Base-by-base conservation (phyloP, 1,140 invertebrate species). In the Drosophila suzukii region DNA sequence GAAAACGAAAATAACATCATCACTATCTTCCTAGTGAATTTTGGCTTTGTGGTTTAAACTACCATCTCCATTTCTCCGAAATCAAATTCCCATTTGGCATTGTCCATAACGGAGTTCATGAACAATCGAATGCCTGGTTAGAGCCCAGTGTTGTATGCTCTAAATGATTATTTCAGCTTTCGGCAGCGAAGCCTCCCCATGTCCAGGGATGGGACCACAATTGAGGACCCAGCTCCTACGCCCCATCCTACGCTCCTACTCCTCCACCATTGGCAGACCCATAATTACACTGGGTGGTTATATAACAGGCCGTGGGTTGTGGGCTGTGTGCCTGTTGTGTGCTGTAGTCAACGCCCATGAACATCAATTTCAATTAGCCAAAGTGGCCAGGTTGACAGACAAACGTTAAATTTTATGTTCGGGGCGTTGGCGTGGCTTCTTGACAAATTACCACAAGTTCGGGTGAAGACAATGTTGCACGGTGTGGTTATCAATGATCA, bases 291-390 rank as follows among this genome's bases (percentile, higher is more conserved):
- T 38, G 59, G 36, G 59, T 3, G 53, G 61, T 24, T 36, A 71
- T 58, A 57, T 58, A 57, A 71, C 54, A 75, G 30, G 49, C 43
- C 5, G 27, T 27, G 27, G 49, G 47, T 38, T 30, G 20, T 54
- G 43, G 17, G 17, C 41, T 5, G 3, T 65, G 53, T 49, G 57
- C 49, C n/a, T 56, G 10, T 20, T 74, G 38, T 34, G 46, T 43
- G 49, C 24, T 61, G 53, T 73, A 47, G 56, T 51, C 50, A 34
- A 76, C 81, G 80, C 85, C 83, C 84, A 84, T 62, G 76, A 73
- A 89, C 84, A 89, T 89, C 84, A 89, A 90, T 89, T 89, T 89
- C 85, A 89, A 89, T 89, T 89, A 89, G 82, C 80, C 85, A 89
- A 90, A 89, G 85, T 89, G 84, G 84, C 85, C 84, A 81, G 73